Conservation (phyloP, 2,888 invertebrate genomes). For the Eristalinus sepulchralis region DNA sequence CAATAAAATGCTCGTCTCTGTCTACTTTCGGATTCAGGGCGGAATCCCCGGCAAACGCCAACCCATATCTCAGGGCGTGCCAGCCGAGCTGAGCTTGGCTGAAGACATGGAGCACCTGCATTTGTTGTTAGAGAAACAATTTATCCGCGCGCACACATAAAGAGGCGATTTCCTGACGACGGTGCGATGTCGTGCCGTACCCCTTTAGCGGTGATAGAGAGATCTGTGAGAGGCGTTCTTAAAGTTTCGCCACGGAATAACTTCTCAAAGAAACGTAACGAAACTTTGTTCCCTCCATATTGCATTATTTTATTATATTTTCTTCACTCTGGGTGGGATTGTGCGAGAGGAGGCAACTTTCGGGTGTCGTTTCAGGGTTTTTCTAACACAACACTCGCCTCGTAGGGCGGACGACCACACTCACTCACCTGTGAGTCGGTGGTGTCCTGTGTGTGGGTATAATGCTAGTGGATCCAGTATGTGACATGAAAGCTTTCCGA, state of each 20-base stretch:
- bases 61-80: slow-evolving; percentile 1
- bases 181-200: neutral
- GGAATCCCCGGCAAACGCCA: neutral
- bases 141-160: slow-evolving; percentile 12
- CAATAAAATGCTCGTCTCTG: slow-evolving; percentile 36
- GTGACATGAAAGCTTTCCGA: slow-evolving; percentile 50
- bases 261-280: neutral
- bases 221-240: slow-evolving; percentile 1
- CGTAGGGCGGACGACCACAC: neutral
- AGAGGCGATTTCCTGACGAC: too few relatives aligned
- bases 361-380: slow-evolving; percentile 34
- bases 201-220: slow-evolving; percentile 6
- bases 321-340: neutral
- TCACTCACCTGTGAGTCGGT: neutral
- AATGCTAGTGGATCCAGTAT: slow-evolving; percentile 41
- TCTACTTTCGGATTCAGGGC: slow-evolving; percentile 50
- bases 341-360: neutral
- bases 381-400: slow-evolving; percentile 36
- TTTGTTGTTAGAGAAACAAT: slow-evolving; percentile 51
- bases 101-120: slow-evolving; percentile 30
- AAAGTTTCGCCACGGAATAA: slow-evolving; percentile 9
- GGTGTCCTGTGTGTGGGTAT: slow-evolving; percentile 1
- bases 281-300: slow-evolving; percentile 11
- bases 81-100: slow-evolving; percentile 20
- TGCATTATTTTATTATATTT: slow-evolving; percentile 21